phyloP scores from a whole-genome alignment of 2,888 invertebrate genomes.

The Machimus rusticus region DNA sequence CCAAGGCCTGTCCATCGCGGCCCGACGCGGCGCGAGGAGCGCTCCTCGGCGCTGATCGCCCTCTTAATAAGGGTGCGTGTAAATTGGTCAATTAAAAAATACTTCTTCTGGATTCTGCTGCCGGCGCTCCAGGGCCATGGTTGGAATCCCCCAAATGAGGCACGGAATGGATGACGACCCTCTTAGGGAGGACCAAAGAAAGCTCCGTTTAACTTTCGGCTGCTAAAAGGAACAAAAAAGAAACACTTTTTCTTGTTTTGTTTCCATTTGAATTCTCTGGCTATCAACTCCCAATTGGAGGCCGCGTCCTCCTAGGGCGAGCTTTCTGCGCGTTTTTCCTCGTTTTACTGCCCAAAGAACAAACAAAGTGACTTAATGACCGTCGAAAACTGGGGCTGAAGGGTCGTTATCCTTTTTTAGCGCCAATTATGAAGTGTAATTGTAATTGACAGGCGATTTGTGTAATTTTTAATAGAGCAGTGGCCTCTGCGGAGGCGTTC shows the following conservation, averaged over 20 bases:
- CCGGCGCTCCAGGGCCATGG: not conserved
- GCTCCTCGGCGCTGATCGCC: not conserved
- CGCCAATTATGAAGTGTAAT: conserved; percentile 45
- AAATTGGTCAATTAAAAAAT: conserved; percentile 45
- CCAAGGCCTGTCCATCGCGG: not conserved
- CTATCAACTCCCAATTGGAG: conserved; percentile 27
- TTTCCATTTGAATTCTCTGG: conserved; percentile 30
- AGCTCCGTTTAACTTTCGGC: conserved; percentile 35
- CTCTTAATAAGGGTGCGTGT: conserved; percentile 42
- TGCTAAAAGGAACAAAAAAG: not conserved
- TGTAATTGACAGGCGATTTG: conserved; percentile 44
- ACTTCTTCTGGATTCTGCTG: conserved; percentile 17
- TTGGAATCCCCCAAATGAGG: conserved; percentile 39
- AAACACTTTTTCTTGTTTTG: conserved; percentile 10
- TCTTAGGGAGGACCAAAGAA: conserved; percentile 19
- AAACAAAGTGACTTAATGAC: conserved; percentile 43
- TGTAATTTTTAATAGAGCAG: conserved; percentile 40
- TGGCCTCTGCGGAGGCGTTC: not conserved
- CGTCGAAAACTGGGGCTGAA: conserved; percentile 25
- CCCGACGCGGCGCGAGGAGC: not conserved
- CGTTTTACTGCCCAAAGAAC: conserved; percentile 35
- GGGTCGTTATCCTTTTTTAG: conserved; percentile 45
- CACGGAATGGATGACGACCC: conserved; percentile 28
- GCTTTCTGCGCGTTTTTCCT: conserved; percentile 9
- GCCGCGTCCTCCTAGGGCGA: conserved; percentile 1